Evolutionary conservation across 2,888 invertebrate species (phyloP), one percentile per base, ranked within the genome.

Genomic region (Asteroscopus sphinx): DNA sequence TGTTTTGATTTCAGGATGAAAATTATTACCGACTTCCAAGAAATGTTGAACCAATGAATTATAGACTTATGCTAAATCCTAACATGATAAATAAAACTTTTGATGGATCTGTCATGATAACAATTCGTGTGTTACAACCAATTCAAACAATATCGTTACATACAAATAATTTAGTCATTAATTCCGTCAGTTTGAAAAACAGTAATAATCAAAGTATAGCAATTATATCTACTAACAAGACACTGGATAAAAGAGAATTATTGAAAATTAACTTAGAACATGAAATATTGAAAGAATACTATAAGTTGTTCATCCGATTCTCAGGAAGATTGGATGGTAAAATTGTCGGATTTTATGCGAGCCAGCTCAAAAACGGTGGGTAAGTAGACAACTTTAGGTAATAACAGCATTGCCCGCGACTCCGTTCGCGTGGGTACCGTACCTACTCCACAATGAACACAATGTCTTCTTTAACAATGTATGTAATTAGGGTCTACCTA

Each of bases 61-160:
- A 98, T 82, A 95, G 96, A 73, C 88, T 98, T 3, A 92, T 90
- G 45, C 86, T 98, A 28, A 90, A 95, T 79, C 97, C 98, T 0
- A 89, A 97, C 75, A 89, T 97, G 62, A 86, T 84, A 4, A 88
- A 83, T 32, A 95, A 95, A 85, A 94, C 64, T 81, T 94, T 76
- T 95, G 95, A 57, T 39, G 97, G 97, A 11, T 90, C 86, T 46
- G 95, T 96, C 0, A 79, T 68, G 0, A 95, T 96, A 36, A 72
- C 68, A 0, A 63, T 96, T 0, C 70, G 86, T 5, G 86, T 96
- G 7, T 58, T 79, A 2, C 75, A 90, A 74, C 73, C 89, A 1
- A 94, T 95, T 0, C 80, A 89, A 54, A 79, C 77, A 59, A 93
- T 97, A 46, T 86, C 95, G 0, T 80, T 97, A 39, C 96, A 97